A percentile compares a stretch with the other conserved stretches of the same genome.
Evolutionary conservation across 2,888 invertebrate species (phyloP).

Genomic region (Periphyllus acericola): DNA sequence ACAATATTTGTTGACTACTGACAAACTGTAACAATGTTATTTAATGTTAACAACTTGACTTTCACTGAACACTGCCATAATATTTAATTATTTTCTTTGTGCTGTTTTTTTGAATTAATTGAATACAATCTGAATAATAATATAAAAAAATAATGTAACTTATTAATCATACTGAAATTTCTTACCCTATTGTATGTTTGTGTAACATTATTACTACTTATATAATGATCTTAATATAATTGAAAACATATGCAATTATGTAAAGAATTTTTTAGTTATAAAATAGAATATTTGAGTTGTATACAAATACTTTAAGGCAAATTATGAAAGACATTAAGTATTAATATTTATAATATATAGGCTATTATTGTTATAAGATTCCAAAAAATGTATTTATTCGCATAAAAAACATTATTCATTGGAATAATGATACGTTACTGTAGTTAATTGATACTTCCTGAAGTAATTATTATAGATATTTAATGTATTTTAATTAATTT

Average conservation of each 20-base stretch:
- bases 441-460: too few species aligned
- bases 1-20: constrained; percentile 8
- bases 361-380: background rate
- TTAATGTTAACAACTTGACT: constrained; percentile 1
- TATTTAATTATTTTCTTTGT: background rate
- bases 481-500: constrained; percentile 19
- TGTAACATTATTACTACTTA: background rate
- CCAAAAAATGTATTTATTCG: background rate
- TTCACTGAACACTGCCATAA: constrained; percentile 38
- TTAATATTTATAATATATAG: constrained; percentile 8
- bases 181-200: background rate
- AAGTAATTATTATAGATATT: background rate
- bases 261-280: background rate
- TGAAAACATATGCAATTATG: background rate
- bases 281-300: background rate
- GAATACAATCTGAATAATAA: background rate
- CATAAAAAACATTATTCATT: background rate
- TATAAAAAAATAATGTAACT: background rate
- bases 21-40: background rate
- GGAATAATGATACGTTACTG: background rate
- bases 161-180: background rate
- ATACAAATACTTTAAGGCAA: background rate
- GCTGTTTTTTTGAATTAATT: background rate
- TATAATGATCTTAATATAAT: background rate
- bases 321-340: background rate